phyloP scores from a whole-genome alignment of 2,797 vertebrate genomes.

The Carduelis carduelis region DNA sequence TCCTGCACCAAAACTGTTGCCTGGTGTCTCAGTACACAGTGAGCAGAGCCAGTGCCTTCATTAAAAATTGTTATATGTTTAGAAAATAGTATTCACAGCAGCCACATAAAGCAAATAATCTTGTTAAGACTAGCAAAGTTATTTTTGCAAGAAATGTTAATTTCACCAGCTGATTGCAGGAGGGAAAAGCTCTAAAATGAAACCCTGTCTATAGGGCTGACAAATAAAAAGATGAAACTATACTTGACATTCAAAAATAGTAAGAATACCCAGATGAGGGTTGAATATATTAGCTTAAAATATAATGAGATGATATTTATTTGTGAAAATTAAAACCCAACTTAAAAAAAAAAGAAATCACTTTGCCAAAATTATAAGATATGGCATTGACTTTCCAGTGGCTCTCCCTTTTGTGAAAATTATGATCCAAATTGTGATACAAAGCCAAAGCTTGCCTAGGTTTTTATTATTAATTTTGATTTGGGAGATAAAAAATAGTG shows the following conservation, averaged over 20 bases:
- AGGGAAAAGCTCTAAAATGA: neutral
- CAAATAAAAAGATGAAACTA: neutral
- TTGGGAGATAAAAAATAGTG: neutral
- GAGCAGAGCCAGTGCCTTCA: neutral
- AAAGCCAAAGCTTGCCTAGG: accelerated
- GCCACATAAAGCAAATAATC: accelerated
- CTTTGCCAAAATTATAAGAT: neutral
- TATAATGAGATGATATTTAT: neutral
- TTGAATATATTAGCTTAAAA: neutral
- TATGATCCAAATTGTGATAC: neutral
- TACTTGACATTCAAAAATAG: neutral
- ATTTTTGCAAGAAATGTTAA: neutral
- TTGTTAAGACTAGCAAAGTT: neutral
- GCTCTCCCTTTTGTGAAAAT: neutral
- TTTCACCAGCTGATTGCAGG: neutral
- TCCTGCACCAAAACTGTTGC: neutral
- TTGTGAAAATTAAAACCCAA: neutral
- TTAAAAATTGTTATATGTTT: neutral
- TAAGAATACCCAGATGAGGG: neutral
- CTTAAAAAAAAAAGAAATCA: neutral
- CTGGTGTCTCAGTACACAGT: accelerated
- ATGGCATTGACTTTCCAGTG: neutral
- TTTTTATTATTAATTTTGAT: neutral
- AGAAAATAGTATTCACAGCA: neutral
- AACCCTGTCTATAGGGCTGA: neutral